phyloP scores from a whole-genome alignment of 1,140 invertebrate species.

The Bradynema listronoti region DNA sequence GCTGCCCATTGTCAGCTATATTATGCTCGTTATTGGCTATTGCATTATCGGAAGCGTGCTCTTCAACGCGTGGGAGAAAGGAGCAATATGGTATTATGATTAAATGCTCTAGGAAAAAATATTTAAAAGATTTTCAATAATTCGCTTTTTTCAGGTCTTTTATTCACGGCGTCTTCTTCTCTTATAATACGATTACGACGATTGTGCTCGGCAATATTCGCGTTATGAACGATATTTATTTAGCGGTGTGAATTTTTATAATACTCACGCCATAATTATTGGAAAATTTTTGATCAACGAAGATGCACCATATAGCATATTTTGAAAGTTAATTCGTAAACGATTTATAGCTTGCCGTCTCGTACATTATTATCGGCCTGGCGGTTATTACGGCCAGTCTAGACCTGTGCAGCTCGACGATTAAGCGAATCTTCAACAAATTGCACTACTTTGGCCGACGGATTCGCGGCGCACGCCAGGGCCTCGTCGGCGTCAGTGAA shows the following conservation, averaged over 20 bases:
- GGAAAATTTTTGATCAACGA: not conserved
- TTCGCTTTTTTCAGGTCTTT: conserved; percentile 48
- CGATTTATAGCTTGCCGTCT: conserved; percentile 43
- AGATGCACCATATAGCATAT: not conserved
- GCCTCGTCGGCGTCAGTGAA: conserved; percentile 50
- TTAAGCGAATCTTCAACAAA: conserved; percentile 56
- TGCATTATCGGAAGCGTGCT: conserved; percentile 52
- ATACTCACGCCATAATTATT: not conserved
- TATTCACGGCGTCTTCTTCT: conserved; percentile 56
- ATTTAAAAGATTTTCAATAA: not conserved
- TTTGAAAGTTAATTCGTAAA: not conserved
- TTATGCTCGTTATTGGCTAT: conserved; percentile 54
- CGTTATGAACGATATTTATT: conserved; percentile 46
- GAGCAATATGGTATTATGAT: conserved; percentile 36
- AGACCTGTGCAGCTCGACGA: conserved; percentile 51
- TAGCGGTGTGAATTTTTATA: conserved; percentile 22
- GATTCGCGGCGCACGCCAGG: conserved; percentile 48
- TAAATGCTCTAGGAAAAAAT: conserved; percentile 1
- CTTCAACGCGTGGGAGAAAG: conserved; percentile 54
- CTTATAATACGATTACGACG: conserved; percentile 57
- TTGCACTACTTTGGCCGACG: conserved; percentile 57
- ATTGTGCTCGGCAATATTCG: conserved; percentile 55
- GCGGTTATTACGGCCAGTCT: conserved; percentile 56
- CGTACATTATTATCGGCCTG: conserved; percentile 56
- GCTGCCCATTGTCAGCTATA: conserved; percentile 55